A percentile compares a stretch with the other conserved stretches of the same genome.
Conservation (phyloP, 2,797 vertebrate genomes). For the Danio tinwini region DNA sequence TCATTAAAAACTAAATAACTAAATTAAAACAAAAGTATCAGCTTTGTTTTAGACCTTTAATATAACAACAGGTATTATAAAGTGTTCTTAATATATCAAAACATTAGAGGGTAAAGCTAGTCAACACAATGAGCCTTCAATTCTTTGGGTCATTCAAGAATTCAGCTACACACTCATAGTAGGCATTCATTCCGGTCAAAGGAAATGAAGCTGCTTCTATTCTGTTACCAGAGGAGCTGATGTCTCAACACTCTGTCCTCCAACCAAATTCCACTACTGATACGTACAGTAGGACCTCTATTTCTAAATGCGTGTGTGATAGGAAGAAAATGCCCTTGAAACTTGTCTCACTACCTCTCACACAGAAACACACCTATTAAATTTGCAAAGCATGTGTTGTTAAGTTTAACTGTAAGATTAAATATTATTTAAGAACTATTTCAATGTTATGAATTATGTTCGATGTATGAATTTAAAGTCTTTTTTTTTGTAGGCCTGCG, state of each 20-base stretch:
- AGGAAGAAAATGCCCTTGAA: slow-evolving; percentile 52
- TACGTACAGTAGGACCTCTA: slow-evolving; percentile 39
- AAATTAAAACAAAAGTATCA: too few species aligned
- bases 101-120: too few species aligned
- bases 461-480: too few species aligned
- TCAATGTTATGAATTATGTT: too few species aligned
- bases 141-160: not conserved
- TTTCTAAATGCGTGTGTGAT: slow-evolving; percentile 41
- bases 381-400: not conserved
- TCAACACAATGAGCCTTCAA: too few species aligned
- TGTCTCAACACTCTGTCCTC: slow-evolving; percentile 33
- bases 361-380: slow-evolving; percentile 1
- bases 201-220: not conserved
- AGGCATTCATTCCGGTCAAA: slow-evolving; percentile 8
- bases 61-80: too few species aligned
- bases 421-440: not conserved
- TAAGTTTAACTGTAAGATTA: not conserved
- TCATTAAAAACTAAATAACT: too few species aligned
- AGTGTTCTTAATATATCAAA: too few species aligned
- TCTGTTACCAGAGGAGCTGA: slow-evolving; percentile 32
- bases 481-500: too few species aligned
- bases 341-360: slow-evolving; percentile 7
- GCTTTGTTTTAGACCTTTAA: too few species aligned
- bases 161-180: not conserved
- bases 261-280: slow-evolving; percentile 31